Conservation (phyloP, 2,113 vertebrate genomes). For the Urocynchramus pylzowi region DNA sequence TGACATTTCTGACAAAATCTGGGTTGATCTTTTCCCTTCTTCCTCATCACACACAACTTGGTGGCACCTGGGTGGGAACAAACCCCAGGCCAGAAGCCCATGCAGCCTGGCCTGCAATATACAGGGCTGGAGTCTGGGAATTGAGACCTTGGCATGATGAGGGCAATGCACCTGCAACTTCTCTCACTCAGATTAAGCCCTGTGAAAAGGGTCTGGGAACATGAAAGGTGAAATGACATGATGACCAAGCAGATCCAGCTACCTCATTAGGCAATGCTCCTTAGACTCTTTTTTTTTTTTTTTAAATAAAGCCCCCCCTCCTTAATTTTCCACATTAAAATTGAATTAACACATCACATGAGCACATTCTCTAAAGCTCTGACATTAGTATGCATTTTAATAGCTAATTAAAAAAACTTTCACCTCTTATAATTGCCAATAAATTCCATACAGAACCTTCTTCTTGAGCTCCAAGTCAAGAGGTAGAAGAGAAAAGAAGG, state of each 20-base stretch:
- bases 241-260: neutral
- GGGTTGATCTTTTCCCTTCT: neutral
- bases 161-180: neutral
- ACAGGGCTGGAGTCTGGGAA: neutral
- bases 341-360: neutral
- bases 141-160: neutral
- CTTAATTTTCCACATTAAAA: slow-evolving; percentile 21
- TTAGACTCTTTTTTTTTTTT: neutral
- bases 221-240: neutral
- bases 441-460: neutral
- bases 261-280: neutral
- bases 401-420: slow-evolving; percentile 38
- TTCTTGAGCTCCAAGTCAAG: neutral
- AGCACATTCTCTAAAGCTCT: neutral
- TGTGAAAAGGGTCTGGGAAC: neutral
- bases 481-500: neutral
- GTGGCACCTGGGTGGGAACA: neutral
- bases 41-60: neutral
- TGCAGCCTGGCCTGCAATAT: neutral
- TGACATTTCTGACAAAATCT: neutral
- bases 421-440: neutral
- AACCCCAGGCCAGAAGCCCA: neutral
- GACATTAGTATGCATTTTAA: slow-evolving; percentile 30
- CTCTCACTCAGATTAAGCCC: neutral
- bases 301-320: too few relatives aligned